A percentile compares a stretch with the other conserved stretches of the same genome.
phyloP scores from a whole-genome alignment of 1,140 invertebrate genomes.

The Conopomorpha cramerella region DNA sequence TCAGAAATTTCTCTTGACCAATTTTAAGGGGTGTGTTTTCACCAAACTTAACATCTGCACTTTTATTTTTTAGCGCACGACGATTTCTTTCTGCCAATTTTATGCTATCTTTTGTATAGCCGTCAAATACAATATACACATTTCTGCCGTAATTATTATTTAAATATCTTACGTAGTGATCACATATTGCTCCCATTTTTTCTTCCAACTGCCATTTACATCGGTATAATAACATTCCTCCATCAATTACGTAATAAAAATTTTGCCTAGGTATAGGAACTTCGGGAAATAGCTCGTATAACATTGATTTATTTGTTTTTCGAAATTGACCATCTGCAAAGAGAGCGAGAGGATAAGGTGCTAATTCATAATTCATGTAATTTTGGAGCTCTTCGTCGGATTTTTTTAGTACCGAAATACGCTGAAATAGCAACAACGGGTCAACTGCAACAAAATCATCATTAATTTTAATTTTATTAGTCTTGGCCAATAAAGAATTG shows the following conservation, averaged over 20 bases:
- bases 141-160: constrained; percentile 18
- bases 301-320: constrained; percentile 15
- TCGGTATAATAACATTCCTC: constrained; percentile 14
- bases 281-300: constrained; percentile 21
- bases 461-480: constrained; percentile 16
- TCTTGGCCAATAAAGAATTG: constrained; percentile 11
- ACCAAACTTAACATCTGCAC: constrained; percentile 10
- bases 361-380: constrained; percentile 18
- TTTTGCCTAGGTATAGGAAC: constrained; percentile 10
- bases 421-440: constrained; percentile 16
- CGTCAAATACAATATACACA: constrained; percentile 19
- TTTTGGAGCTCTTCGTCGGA: constrained; percentile 13
- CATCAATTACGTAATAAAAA: constrained; percentile 18
- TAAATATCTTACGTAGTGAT: constrained; percentile 22
- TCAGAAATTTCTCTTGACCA: constrained; percentile 13
- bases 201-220: constrained; percentile 14
- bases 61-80: constrained; percentile 6
- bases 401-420: constrained; percentile 16
- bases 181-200: constrained; percentile 12
- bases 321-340: constrained; percentile 17
- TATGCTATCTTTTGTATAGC: constrained; percentile 14
- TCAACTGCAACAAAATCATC: constrained; percentile 14
- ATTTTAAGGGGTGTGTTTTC: constrained; percentile 15
- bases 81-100: constrained; percentile 12
- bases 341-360: constrained; percentile 15